These are phyloP conservation scores for Haliaeetus leucogaster DNA, from an alignment of 2,113 vertebrate genomes.

Conservation along the genomic window DNA sequence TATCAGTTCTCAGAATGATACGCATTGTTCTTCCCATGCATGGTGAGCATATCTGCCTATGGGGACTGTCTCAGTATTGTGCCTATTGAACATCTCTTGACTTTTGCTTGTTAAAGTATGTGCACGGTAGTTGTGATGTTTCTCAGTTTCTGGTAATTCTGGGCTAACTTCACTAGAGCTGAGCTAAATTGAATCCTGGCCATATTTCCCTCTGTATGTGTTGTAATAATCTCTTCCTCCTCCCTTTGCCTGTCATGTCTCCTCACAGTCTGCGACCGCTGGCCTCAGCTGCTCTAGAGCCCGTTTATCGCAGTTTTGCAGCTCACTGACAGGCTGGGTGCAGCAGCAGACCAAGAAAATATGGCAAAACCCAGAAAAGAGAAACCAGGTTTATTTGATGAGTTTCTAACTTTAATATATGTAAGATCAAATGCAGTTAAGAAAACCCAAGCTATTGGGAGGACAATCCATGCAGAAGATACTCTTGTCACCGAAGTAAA, in stretches of 20 bases:
- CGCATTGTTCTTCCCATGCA: fast-evolving
- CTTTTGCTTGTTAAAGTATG: not conserved
- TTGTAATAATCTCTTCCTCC: not conserved
- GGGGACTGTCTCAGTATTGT: not conserved
- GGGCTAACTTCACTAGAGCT: not conserved
- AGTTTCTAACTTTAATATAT: not conserved
- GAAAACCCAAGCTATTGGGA: not conserved
- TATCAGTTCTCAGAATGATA: not conserved
- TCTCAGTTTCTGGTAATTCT: not conserved
- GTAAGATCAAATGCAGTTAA: not conserved
- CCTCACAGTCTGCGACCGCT: fast-evolving
- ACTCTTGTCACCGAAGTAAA: not conserved
- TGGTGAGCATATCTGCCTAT: fast-evolving
- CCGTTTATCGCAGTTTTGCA: fast-evolving
- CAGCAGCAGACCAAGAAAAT: not conserved
- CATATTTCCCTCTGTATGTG: not conserved
- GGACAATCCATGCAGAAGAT: not conserved
- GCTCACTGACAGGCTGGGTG: not conserved
- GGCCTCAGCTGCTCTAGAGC: not conserved
- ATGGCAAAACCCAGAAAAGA: not conserved
- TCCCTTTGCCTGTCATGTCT: not conserved
- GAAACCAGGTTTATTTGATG: not conserved
- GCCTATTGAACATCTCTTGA: not conserved
- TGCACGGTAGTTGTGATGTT: not conserved
- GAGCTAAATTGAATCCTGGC: not conserved